Conservation (phyloP, 2,888 invertebrate species). For the Strigamia maritima region DNA sequence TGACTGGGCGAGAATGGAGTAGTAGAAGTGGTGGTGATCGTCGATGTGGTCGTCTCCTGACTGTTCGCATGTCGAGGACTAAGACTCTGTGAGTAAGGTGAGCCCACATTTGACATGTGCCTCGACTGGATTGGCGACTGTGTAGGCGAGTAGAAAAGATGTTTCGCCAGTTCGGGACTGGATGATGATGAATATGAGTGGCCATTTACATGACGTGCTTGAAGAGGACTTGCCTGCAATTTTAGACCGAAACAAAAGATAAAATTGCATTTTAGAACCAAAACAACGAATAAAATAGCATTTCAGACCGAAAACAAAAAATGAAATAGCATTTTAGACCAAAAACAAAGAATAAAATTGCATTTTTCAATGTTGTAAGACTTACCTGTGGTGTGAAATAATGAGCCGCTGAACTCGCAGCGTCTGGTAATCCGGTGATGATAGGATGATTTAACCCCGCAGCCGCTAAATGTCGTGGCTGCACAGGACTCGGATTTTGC, state of each 20-base stretch:
- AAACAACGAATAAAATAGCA: neutral
- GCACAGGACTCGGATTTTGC: constrained; percentile 36
- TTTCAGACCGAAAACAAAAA: neutral
- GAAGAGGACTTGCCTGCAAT: constrained; percentile 39
- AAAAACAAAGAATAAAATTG: neutral
- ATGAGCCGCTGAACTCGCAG: constrained; percentile 17
- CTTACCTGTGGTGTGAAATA: constrained; percentile 38
- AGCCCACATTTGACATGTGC: constrained; percentile 57
- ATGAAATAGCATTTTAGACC: neutral
- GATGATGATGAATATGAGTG: constrained; percentile 43
- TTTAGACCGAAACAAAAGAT: neutral
- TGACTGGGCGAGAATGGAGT: constrained; percentile 41
- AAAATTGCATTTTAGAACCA: neutral
- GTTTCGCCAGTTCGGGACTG: constrained; percentile 42
- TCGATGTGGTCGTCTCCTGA: constrained; percentile 35
- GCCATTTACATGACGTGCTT: constrained; percentile 42
- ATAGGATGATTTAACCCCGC: constrained; percentile 22
- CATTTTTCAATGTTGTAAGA: neutral
- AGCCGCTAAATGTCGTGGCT: constrained; percentile 25
- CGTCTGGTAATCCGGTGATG: neutral
- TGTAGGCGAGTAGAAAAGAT: constrained; percentile 73
- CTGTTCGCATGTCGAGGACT: constrained; percentile 40
- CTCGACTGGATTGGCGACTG: constrained; percentile 81
- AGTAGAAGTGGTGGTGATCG: neutral
- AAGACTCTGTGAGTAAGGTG: constrained; percentile 41